Percentiles rank a stretch among this genome's conserved stretches.
Evolutionary conservation across 2,888 invertebrate genomes (phyloP).

Genomic region (Salpingus planirostris): DNA sequence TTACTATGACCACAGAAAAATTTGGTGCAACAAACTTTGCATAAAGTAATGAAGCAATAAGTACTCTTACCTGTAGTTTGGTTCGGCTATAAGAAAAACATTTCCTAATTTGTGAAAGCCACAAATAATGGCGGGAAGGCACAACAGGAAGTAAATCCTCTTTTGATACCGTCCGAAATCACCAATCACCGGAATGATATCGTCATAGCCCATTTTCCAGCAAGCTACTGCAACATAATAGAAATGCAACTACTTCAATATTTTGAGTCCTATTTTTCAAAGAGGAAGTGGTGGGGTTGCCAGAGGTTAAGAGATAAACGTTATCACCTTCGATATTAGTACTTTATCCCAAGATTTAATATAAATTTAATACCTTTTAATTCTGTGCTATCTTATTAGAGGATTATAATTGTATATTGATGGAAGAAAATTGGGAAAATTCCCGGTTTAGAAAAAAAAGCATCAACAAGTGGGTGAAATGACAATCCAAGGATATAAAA

Average conservation of each 20-base stretch:
- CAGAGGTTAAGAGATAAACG: not conserved
- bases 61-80: constrained; percentile 48
- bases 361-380: too few species aligned
- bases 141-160: constrained; percentile 57
- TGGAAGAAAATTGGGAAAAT: too few species aligned
- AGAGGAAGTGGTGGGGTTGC: not conserved
- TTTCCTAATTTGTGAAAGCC: constrained; percentile 66
- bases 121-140: constrained; percentile 61
- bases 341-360: too few species aligned
- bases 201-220: constrained; percentile 58
- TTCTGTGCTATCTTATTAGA: too few species aligned
- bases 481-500: too few species aligned
- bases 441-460: too few species aligned
- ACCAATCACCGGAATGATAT: constrained; percentile 56
- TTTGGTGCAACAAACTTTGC: not conserved
- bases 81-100: constrained; percentile 60
- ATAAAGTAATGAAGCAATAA: not conserved
- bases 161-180: constrained; percentile 62
- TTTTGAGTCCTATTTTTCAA: not conserved
- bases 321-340: too few species aligned
- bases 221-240: not conserved
- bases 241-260: constrained; percentile 1
- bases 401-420: too few species aligned
- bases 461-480: too few species aligned
- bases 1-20: too few species aligned